Percentiles rank a stretch among this genome's conserved stretches.
Conservation (phyloP, 2,113 vertebrate species). For the Empidonax alnorum region DNA sequence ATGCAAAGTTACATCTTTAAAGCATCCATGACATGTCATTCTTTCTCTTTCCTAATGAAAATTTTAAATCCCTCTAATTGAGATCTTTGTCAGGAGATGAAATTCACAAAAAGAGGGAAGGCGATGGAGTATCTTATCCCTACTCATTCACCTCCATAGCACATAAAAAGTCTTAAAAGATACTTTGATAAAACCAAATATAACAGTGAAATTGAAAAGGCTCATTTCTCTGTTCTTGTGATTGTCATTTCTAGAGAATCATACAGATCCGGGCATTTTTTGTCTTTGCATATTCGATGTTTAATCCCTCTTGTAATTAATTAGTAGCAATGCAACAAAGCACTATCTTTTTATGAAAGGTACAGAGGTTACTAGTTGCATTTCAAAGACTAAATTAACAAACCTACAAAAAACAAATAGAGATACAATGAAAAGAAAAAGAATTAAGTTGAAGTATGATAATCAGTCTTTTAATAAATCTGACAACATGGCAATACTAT, state of each 20-base stretch:
- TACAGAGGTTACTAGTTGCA: not conserved
- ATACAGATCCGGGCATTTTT: not conserved
- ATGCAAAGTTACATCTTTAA: not conserved
- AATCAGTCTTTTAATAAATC: not conserved
- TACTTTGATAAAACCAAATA: not conserved
- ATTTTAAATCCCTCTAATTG: not conserved
- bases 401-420: not conserved
- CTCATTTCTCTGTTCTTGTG: not conserved
- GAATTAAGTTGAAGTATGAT: not conserved
- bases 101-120: not conserved
- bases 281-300: not conserved
- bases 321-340: not conserved
- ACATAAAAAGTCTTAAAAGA: not conserved
- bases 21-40: not conserved
- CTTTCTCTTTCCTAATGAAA: conserved; percentile 1
- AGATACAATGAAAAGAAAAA: not conserved
- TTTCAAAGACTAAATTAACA: not conserved
- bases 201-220: not conserved
- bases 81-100: not conserved
- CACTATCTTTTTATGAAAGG: not conserved
- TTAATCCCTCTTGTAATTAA: not conserved
- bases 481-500: not conserved
- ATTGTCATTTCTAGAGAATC: not conserved
- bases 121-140: not conserved
- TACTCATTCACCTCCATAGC: not conserved